Evolutionary conservation across 2,797 vertebrate species (phyloP).

Genomic region (Lagocephalus sceleratus): DNA sequence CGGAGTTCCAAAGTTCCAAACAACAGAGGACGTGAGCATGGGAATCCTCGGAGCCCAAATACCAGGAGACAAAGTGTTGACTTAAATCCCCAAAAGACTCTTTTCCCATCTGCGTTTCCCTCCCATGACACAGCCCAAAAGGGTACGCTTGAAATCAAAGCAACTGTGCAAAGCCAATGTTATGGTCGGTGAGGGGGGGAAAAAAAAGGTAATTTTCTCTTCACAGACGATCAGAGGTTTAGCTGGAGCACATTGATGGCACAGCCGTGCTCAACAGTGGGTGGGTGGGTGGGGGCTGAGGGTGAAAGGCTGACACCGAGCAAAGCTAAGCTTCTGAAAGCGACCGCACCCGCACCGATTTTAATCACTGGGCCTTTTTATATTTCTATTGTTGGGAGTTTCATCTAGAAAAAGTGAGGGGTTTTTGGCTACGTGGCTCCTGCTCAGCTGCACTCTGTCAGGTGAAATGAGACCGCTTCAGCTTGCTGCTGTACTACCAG

Average conservation of each 20-base stretch:
- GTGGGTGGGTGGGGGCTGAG: slow-evolving; percentile 9
- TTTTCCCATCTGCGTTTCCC: slow-evolving; percentile 23
- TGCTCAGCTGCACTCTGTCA: no score
- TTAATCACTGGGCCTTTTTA: slow-evolving; percentile 35
- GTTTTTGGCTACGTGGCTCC: no score
- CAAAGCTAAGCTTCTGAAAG: slow-evolving; percentile 25
- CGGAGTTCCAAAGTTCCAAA: slow-evolving; percentile 11
- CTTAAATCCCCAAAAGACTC: slow-evolving; percentile 13
- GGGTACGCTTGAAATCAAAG: slow-evolving; percentile 37
- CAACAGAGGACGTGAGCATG: slow-evolving; percentile 19
- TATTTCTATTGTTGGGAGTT: no score
- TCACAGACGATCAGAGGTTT: slow-evolving; percentile 41
- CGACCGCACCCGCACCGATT: slow-evolving; percentile 41
- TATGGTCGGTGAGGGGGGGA: slow-evolving; percentile 9
- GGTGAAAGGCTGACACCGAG: slow-evolving; percentile 19
- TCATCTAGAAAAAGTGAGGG: no score
- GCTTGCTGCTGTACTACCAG: no score
- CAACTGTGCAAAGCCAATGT: slow-evolving; percentile 51
- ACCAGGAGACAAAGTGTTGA: slow-evolving; percentile 9
- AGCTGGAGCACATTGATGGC: slow-evolving; percentile 46
- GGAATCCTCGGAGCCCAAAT: slow-evolving; percentile 12
- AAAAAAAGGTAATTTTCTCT: slow-evolving; percentile 51
- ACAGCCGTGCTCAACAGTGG: slow-evolving; percentile 31
- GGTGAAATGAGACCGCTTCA: no score
- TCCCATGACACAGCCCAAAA: slow-evolving; percentile 22